A percentile compares a stretch with the other conserved stretches of the same genome.
These are phyloP conservation scores for Antennarius striatus DNA, from an alignment of 2,113 vertebrate genomes.

Conservation along the genomic window DNA sequence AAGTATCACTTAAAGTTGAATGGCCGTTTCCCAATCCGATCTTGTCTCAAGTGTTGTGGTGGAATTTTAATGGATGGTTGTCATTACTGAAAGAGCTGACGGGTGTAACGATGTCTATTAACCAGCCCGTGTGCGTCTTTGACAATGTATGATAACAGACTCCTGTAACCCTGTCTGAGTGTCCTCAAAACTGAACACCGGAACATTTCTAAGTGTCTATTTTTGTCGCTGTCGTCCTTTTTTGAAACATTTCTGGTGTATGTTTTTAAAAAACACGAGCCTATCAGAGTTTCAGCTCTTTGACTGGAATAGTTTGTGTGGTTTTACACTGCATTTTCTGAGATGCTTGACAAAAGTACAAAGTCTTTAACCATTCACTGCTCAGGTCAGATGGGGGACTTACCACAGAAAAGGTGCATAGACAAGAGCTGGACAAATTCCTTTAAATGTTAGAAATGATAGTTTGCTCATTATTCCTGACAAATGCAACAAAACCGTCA, in stretches of 20 bases:
- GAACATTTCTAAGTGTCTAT: no score
- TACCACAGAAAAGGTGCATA: constrained; percentile 8
- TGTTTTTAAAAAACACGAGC: no score
- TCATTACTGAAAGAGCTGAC: constrained; percentile 20
- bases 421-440: background rate
- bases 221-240: background rate
- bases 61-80: constrained; percentile 71
- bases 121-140: constrained; percentile 20
- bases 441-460: background rate
- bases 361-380: constrained; percentile 11
- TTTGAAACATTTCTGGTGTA: no score
- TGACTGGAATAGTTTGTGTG: no score
- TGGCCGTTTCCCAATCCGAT: constrained; percentile 43
- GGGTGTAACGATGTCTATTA: constrained; percentile 37
- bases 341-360: background rate
- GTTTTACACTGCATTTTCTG: no score
- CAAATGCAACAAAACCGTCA: background rate
- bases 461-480: background rate
- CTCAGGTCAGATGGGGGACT: constrained; percentile 18
- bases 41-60: constrained; percentile 23
- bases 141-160: constrained; percentile 8
- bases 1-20: constrained; percentile 29
- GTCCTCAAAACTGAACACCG: constrained; percentile 15
- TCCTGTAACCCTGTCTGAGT: background rate
- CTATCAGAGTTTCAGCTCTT: no score